Conservation (phyloP, 2,888 invertebrate genomes). For the Plagiodera versicolora region DNA sequence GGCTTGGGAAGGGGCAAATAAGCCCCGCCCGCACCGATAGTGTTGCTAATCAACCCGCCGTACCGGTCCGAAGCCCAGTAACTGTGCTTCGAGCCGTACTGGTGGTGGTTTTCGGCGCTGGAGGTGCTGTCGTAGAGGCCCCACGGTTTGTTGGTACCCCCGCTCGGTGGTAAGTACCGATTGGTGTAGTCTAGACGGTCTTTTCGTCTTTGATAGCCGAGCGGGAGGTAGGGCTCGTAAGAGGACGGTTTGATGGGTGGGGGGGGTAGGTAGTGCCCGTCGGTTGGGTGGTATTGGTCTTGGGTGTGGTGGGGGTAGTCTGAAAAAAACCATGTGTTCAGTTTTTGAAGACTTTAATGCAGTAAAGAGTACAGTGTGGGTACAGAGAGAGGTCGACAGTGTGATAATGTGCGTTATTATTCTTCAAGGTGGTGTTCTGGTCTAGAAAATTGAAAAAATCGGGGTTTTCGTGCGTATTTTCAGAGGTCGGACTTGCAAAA, state of each 20-base stretch:
- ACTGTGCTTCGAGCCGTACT: slow-evolving; percentile 31
- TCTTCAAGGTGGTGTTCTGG: too few relatives aligned
- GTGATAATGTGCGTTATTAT: background rate
- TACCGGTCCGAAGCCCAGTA: slow-evolving; percentile 45
- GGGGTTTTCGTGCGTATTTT: too few relatives aligned
- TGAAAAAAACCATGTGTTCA: slow-evolving; percentile 37
- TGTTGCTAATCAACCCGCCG: slow-evolving; percentile 22
- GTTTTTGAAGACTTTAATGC: slow-evolving; percentile 9
- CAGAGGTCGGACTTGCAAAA: too few relatives aligned
- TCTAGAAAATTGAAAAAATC: too few relatives aligned
- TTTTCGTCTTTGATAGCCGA: slow-evolving; percentile 37
- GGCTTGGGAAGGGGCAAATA: slow-evolving; percentile 28
- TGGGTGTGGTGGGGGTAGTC: slow-evolving; percentile 41
- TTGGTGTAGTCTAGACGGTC: slow-evolving; percentile 22
- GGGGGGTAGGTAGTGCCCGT: slow-evolving; percentile 26
- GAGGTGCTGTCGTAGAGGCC: slow-evolving; percentile 51
- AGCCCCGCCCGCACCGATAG: slow-evolving; percentile 18
- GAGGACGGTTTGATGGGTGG: slow-evolving; percentile 7
- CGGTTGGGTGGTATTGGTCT: slow-evolving; percentile 29
- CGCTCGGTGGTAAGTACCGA: slow-evolving; percentile 44
- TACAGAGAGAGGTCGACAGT: background rate
- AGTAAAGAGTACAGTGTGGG: background rate
- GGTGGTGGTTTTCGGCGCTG: slow-evolving; percentile 40
- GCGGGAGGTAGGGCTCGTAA: slow-evolving; percentile 41
- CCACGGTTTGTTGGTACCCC: slow-evolving; percentile 48